Percentiles rank a stretch among this genome's conserved stretches.
Conservation (phyloP, 2,113 vertebrate genomes). For the Oryctolagus cuniculus region DNA sequence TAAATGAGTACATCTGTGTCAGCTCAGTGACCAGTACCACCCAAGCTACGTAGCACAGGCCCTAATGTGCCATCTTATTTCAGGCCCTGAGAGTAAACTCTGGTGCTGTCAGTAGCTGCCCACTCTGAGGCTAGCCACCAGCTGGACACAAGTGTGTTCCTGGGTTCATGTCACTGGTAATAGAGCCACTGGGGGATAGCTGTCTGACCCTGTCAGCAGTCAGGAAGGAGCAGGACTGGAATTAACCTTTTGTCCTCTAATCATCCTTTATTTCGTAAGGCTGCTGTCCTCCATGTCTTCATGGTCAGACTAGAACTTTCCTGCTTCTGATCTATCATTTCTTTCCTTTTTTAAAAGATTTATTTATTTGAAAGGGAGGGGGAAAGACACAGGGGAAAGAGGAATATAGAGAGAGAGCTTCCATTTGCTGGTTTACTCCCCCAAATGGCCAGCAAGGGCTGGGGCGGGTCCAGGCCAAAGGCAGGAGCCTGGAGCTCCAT, state of each 20-base stretch:
- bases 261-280: background rate
- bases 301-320: background rate
- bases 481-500: no score
- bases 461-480: no score
- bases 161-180: background rate
- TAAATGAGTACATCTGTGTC: background rate
- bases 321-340: conserved; percentile 31
- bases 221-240: background rate
- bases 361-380: no score
- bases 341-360: background rate
- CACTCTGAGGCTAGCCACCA: background rate
- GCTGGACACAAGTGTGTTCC: background rate
- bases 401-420: no score
- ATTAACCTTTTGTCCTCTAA: background rate
- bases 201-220: background rate
- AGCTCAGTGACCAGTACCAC: background rate
- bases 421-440: no score
- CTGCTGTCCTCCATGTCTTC: background rate
- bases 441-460: no score
- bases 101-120: background rate
- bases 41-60: background rate
- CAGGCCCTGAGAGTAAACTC: background rate
- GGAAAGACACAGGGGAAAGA: no score
- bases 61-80: background rate
- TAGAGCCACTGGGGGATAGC: background rate